Evolutionary conservation across 2,888 invertebrate genomes (phyloP).

Genomic region (Globia sparganii): DNA sequence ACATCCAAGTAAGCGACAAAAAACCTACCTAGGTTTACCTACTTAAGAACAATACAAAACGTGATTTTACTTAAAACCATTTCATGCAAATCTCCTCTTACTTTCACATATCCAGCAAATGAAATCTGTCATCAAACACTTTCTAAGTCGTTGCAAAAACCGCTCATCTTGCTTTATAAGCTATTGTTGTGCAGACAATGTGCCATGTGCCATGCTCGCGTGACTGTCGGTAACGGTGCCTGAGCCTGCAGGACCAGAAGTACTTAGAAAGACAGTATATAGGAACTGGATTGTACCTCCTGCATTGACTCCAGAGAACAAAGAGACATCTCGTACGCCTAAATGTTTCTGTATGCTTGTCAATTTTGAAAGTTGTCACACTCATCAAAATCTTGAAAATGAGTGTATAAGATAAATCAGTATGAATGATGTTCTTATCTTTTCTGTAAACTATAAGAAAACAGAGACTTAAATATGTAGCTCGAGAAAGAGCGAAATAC

Average conservation of each 20-base stretch:
- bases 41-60: not conserved
- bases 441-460: not conserved
- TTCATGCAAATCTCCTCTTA: constrained; percentile 15
- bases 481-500: not conserved
- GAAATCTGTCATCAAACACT: constrained; percentile 50
- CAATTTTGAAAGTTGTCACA: not conserved
- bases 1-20: not conserved
- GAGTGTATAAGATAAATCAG: not conserved
- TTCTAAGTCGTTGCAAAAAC: constrained; percentile 36
- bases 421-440: not conserved
- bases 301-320: not conserved
- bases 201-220: constrained; percentile 38
- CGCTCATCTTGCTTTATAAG: constrained; percentile 39
- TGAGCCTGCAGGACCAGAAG: constrained; percentile 22
- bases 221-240: constrained; percentile 40
- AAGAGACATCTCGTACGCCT: not conserved
- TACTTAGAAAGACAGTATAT: constrained; percentile 29
- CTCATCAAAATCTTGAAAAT: not conserved
- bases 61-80: not conserved
- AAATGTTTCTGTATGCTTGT: not conserved
- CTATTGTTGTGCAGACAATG: constrained; percentile 58
- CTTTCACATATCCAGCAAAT: constrained; percentile 40
- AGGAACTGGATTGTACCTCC: constrained; percentile 7
- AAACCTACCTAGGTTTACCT: too few relatives aligned
- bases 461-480: not conserved